A percentile compares a stretch with the other conserved stretches of the same genome.
phyloP scores from a whole-genome alignment of 2,888 invertebrate species.

The Watsonalla cultraria region DNA sequence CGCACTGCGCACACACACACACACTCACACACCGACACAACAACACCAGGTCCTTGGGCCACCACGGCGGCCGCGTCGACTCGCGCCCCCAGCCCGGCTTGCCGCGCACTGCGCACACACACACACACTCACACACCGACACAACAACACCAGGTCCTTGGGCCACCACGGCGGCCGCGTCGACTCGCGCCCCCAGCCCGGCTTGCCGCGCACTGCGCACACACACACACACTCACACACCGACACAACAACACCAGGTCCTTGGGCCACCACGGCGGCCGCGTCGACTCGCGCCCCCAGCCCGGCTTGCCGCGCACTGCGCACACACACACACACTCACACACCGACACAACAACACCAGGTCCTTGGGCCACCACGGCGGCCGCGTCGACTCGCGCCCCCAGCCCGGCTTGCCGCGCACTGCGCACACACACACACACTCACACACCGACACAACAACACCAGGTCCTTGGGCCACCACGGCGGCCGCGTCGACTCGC shows the following conservation, averaged over 20 bases:
- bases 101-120: constrained; percentile 80
- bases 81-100: constrained; percentile 99
- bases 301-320: constrained; percentile 94
- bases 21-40: background rate
- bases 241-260: constrained; percentile 82
- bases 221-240: no score
- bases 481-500: constrained; percentile 95
- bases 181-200: no score
- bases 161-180: no score
- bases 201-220: no score
- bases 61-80: constrained; percentile 97
- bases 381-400: constrained; percentile 97
- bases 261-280: constrained; percentile 99
- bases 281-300: constrained; percentile 97
- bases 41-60: constrained; percentile 96
- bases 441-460: constrained; percentile 41
- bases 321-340: background rate
- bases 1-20: constrained; percentile 67
- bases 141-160: no score
- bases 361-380: constrained; percentile 98
- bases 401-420: constrained; percentile 98
- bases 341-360: constrained; percentile 79
- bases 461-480: constrained; percentile 99
- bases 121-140: background rate
- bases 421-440: constrained; percentile 29